Percentiles rank a stretch among this genome's conserved stretches.
These are phyloP conservation scores for Sebastes umbrosus DNA, from an alignment of 2,797 vertebrate species.

Conservation along the genomic window DNA sequence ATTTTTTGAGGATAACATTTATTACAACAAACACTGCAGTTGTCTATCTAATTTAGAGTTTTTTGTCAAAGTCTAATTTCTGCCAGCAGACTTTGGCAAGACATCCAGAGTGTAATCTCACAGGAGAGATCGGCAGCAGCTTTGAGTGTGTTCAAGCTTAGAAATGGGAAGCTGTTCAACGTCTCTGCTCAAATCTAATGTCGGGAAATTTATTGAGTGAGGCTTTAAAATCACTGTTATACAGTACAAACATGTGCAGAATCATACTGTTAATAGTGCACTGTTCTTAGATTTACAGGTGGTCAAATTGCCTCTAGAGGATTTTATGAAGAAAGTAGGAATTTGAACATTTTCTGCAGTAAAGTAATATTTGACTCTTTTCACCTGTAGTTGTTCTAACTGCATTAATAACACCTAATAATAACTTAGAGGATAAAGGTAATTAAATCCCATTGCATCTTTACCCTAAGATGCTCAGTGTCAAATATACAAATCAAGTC, in stretches of 20 bases:
- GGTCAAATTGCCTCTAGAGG: neutral
- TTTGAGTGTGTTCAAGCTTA: constrained; percentile 10
- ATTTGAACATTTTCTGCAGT: neutral
- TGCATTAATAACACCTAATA: neutral
- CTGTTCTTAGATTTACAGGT: neutral
- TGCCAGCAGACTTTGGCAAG: constrained; percentile 45
- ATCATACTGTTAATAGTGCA: neutral
- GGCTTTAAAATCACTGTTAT: neutral
- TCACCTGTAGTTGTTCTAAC: neutral
- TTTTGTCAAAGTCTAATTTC: neutral
- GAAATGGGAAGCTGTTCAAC: constrained; percentile 26
- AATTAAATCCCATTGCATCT: neutral
- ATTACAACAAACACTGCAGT: constrained; percentile 4
- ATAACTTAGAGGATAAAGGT: neutral
- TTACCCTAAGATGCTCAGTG: neutral
- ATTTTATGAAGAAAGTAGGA: neutral
- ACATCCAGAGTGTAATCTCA: constrained; percentile 13
- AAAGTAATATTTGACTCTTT: neutral
- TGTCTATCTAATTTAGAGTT: neutral
- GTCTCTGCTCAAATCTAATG: constrained; percentile 1
- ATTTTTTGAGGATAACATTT: constrained; percentile 13
- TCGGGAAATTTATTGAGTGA: neutral
- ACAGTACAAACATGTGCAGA: neutral
- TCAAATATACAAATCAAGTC: neutral
- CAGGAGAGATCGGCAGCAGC: constrained; percentile 22